Evolutionary conservation across 2,113 vertebrate species (phyloP), one percentile per base, ranked within the genome.

Genomic region (Limnothrissa miodon): DNA sequence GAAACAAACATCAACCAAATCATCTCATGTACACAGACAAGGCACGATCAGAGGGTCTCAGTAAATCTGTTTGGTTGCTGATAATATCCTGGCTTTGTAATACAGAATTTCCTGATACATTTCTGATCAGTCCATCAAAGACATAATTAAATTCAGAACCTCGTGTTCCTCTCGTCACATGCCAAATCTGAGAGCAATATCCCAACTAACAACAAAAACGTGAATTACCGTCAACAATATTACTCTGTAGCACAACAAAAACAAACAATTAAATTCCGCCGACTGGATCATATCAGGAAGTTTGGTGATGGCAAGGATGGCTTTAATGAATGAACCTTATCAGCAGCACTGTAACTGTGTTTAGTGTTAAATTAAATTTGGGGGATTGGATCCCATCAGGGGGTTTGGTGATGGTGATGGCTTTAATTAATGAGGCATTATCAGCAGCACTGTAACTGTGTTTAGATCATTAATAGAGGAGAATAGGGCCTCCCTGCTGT

Each of bases 231-330:
- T 48, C 19, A 56, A 62, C 59, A 62, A 11, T 29, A 62, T 10
- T 7, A 29, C 59, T 29, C 2, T 29, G 25, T 62, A 9, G n/a
- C 25, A 11, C 59, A 29, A 81, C 70, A 85, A 9, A 4, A 46
- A 45, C 11, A 80, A 83, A 51, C 85, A 79, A 85, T 84, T 74
- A n/a, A 48, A 83, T 82, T 80, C 53, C 80, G 44, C 59, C 82
- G 23, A 56, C 9, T 33, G 80, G 45, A 81, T 80, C 29, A 66
- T 78, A 82, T 53, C 62, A 83, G 45, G 2, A 44, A 78, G 53
- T 36, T 46, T 19, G 78, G 51, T 84, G 78, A 79, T 42, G 62
- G n/a, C 51, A 46, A 79, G 21, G 45, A 19, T 5, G 51, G 46
- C 46, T 7, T 62, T 62, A 62, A 29, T 15, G 36, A 23, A 17